Percentiles rank a stretch among this genome's conserved stretches.
Evolutionary conservation across 2,797 vertebrate species (phyloP).

Genomic region (Gambusia yucatana): DNA sequence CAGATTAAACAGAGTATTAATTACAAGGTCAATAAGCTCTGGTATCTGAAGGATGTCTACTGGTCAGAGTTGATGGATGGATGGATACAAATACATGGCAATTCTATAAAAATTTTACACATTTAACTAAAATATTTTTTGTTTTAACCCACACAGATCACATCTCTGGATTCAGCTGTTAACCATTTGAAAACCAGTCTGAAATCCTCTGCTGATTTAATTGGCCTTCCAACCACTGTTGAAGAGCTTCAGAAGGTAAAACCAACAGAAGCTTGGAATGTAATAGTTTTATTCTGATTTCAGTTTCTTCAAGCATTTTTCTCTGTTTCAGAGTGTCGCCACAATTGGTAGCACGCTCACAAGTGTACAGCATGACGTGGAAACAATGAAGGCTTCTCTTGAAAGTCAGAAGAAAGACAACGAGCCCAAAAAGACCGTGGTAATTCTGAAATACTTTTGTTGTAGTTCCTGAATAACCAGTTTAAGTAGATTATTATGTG

Average conservation of each 20-base stretch:
- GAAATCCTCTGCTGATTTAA: constrained; percentile 93
- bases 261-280: not conserved
- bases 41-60: not conserved
- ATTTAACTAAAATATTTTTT: constrained; percentile 7
- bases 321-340: constrained; percentile 88
- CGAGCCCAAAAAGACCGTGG: constrained; percentile 68
- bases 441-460: constrained; percentile 46
- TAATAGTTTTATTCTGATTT: not conserved
- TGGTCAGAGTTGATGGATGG: not conserved
- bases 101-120: not conserved
- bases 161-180: constrained; percentile 87
- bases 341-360: constrained; percentile 95
- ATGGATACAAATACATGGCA: not conserved
- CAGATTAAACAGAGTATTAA: not conserved
- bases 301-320: not conserved
- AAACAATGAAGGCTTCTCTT: constrained; percentile 86
- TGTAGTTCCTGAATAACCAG: not conserved
- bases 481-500: not conserved
- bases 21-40: not conserved
- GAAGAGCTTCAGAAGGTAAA: constrained; percentile 96
- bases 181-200: constrained; percentile 92
- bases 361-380: constrained; percentile 93
- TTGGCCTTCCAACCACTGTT: constrained; percentile 90
- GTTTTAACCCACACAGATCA: constrained; percentile 81
- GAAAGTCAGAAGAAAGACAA: constrained; percentile 87